A percentile compares a stretch with the other conserved stretches of the same genome.
Conservation (phyloP, 2,888 invertebrate genomes). For the Thalpophila matura region DNA sequence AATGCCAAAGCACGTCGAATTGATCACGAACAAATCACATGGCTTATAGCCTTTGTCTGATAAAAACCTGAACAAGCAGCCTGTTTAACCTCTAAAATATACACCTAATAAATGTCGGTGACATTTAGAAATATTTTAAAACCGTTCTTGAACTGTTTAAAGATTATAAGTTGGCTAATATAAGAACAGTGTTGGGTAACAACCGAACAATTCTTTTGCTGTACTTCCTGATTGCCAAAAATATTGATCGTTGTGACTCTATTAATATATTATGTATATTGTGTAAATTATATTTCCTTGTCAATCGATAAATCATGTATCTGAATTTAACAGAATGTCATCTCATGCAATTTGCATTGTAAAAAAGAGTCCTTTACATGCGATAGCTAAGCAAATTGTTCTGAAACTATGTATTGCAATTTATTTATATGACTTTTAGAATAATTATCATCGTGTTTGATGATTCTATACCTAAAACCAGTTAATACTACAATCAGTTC, state of each 20-base stretch:
- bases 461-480: slow-evolving; percentile 13
- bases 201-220: slow-evolving; percentile 5
- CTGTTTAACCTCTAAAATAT: slow-evolving; percentile 51
- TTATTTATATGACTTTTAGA: background rate
- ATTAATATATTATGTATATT: background rate
- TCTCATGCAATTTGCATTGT: slow-evolving; percentile 8
- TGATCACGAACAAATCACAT: slow-evolving; percentile 55
- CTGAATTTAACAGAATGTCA: slow-evolving; percentile 4
- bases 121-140: slow-evolving; percentile 55
- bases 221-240: slow-evolving; percentile 45
- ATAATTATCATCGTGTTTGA: background rate
- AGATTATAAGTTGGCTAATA: slow-evolving; percentile 20
- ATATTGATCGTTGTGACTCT: background rate
- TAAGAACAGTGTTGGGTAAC: slow-evolving; percentile 24
- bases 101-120: slow-evolving; percentile 46
- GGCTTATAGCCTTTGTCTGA: slow-evolving; percentile 40
- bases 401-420: background rate
- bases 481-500: background rate
- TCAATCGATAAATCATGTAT: slow-evolving; percentile 28
- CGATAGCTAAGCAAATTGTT: slow-evolving; percentile 1
- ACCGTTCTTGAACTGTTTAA: slow-evolving; percentile 49
- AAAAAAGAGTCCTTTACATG: slow-evolving; percentile 22
- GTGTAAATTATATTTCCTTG: slow-evolving; percentile 31
- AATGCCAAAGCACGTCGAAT: slow-evolving; percentile 29
- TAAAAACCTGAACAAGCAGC: slow-evolving; percentile 41